These are phyloP conservation scores for Sminthurides aquaticus DNA, from an alignment of 2,888 invertebrate genomes.

Conservation along the genomic window DNA sequence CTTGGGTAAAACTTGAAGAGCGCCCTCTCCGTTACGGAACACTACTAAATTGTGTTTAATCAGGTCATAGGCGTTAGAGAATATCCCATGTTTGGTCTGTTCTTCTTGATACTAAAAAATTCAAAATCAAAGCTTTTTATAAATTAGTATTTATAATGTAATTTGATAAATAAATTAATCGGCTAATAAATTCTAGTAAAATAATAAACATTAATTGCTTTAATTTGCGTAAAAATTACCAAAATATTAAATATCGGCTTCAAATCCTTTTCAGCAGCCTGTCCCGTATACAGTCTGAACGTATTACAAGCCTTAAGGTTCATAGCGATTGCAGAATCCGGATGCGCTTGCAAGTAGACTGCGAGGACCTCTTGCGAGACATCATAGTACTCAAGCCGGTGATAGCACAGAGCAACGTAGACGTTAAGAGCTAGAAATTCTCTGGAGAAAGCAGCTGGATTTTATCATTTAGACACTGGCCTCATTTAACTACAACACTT, in stretches of 20 bases:
- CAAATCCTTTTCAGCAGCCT: constrained; percentile 86
- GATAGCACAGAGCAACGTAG: constrained; percentile 94
- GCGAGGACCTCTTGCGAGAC: constrained; percentile 95
- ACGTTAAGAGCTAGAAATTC: constrained; percentile 90
- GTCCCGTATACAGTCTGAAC: constrained; percentile 82
- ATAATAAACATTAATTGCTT: too few species aligned
- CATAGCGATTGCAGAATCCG: constrained; percentile 88
- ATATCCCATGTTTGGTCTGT: constrained; percentile 40
- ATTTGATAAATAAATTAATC: too few species aligned
- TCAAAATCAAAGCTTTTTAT: not conserved
- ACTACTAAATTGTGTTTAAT: constrained; percentile 93
- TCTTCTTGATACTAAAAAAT: constrained; percentile 39
- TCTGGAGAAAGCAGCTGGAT: constrained; percentile 52
- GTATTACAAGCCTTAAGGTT: constrained; percentile 85
- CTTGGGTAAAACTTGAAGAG: constrained; percentile 82
- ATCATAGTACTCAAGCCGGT: constrained; percentile 96
- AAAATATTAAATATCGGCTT: constrained; percentile 57
- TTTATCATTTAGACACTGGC: too few species aligned
- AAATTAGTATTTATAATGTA: not conserved
- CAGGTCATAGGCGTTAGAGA: constrained; percentile 76
- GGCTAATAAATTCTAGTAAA: too few species aligned
- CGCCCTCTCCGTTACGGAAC: constrained; percentile 87
- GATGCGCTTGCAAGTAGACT: constrained; percentile 80
- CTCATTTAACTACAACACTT: too few species aligned
- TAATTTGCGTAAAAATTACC: too few species aligned